Base-by-base conservation (phyloP, 1,140 invertebrate species). In the Neuroterus valhalla region DNA sequence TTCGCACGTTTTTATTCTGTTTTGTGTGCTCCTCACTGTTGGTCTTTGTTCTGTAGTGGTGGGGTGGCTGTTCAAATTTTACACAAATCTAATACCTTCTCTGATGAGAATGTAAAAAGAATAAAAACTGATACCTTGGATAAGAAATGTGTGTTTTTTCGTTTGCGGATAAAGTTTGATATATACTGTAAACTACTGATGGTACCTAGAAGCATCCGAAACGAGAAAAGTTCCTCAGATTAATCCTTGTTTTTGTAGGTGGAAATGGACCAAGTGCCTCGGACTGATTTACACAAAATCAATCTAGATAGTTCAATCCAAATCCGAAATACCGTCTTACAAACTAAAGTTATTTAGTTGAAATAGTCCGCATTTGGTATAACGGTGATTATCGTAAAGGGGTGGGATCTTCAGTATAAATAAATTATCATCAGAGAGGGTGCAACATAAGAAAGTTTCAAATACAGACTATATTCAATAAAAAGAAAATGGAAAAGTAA, bases 121-220 rank as follows among this genome's bases (percentile, higher is more conserved):
- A 48, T 48, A 17, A 48, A 17, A 48, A 48, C 17, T 19, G 6
- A 50, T 5, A 19, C 19, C 10, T 26, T 55, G 4, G 21, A 62
- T 23, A 52, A 6, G 26, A 62, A 62, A 23, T 19, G 17, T 50
- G 2, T 31, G 11, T 62, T 12, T n/a, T 31, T 78, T 79, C 78
- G 71, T 82, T 82, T 80, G 72, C 75, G 80, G 81, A 84, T 82
- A 84, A 85, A 85, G 78, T 84, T 85, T 80, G 70, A 77, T 76
- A 78, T 74, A 78, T 68, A 55, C 77, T 72, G 76, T 74, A 77
- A 77, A 80, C 74, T 76, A 76, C 52, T 72, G 77, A 78, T 75
- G 66, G 74, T 76, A 80, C 72, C 75, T 78, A 71, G 77, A 72
- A 81, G 81, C 80, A 31, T 31, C 55, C 31, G 79, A 80, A 84